Evolutionary conservation across 1,140 invertebrate species (phyloP), one percentile per base, ranked within the genome.

Genomic region (Sarcophaga bullata): DNA sequence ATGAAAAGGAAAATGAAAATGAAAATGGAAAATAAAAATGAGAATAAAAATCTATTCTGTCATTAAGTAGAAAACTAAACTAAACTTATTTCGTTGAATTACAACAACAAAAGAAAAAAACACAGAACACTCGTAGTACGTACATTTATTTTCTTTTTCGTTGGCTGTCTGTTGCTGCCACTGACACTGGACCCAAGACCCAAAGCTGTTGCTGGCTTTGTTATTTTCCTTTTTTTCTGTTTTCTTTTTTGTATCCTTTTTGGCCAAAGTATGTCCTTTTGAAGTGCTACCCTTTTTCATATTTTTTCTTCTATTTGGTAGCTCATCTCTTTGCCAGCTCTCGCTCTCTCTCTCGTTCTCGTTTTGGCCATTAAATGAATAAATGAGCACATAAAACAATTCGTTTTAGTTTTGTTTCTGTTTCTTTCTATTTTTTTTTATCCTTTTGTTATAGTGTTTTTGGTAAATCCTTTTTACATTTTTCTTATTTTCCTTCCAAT

Each of bases 351-450:
- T 76, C 48, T 82, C 54, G 83, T 84, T 85, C 87, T 88, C 87
- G 87, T 88, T 88, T 88, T 86, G 84, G 84, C 87, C 87, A 88
- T 88, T 88, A 88, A 88, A 88, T 87, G 87, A 86, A 88, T 86
- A 88, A 88, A 88, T 88, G 87, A 88, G 86, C 87, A 88, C 88
- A 88, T 88, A 88, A 88, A 88, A 88, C 86, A 89, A 88, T 89
- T 89, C 87, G 84, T 85, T 87, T 84, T 88, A 86, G 87, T 86
- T 84, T 88, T 86, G 87, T 86, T 85, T 86, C 82, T 81, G 83
- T 58, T 62, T 72, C 37, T 19, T 49, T 62, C 81, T 50, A 49
- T 73, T 82, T 83, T 81, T 52, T 72, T 73, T 84, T 58, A 15
- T 82, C 68, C 80, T 73, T 46, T 58, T 54, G 37, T 54, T 80